phyloP scores from a whole-genome alignment of 2,888 invertebrate genomes.

The Hemistola chrysoprasaria region DNA sequence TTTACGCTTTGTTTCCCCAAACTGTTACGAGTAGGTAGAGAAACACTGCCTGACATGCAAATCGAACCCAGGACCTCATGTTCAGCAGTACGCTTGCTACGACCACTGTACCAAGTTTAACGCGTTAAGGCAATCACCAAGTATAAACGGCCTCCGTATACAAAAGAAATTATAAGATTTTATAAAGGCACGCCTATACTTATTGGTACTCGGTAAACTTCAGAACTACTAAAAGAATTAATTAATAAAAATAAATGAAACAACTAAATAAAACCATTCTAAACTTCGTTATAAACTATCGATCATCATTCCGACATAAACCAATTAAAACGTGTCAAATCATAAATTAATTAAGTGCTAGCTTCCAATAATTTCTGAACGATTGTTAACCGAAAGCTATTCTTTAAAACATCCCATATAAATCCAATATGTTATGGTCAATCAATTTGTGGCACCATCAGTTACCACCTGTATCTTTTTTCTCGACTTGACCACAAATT shows the following conservation, averaged over 20 bases:
- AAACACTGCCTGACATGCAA: too few species aligned
- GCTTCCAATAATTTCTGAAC: constrained; percentile 20
- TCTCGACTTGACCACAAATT: too few species aligned
- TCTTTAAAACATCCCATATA: constrained; percentile 31
- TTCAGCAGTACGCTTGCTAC: too few species aligned
- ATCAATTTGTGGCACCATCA: constrained; percentile 36
- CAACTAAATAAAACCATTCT: constrained; percentile 8
- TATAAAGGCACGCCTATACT: too few species aligned
- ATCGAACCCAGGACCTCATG: too few species aligned
- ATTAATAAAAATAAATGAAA: constrained; percentile 3
- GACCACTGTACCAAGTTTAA: too few species aligned
- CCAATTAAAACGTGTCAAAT: constrained; percentile 14
- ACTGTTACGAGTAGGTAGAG: too few species aligned
- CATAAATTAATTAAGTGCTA: constrained; percentile 18
- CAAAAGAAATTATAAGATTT: constrained; percentile 4
- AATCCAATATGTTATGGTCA: constrained; percentile 41
- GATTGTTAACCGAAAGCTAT: constrained; percentile 18
- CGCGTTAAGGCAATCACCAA: too few species aligned
- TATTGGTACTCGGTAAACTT: too few species aligned
- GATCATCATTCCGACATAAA: not conserved
- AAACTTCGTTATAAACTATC: not conserved
- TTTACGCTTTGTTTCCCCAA: too few species aligned
- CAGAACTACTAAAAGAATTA: constrained; percentile 3
- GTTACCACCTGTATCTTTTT: too few species aligned
- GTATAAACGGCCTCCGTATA: constrained; percentile 4